Evolutionary conservation across 2,797 vertebrate genomes (phyloP), one percentile per base, ranked within the genome.

Genomic region (Gymnothorax javanicus): DNA sequence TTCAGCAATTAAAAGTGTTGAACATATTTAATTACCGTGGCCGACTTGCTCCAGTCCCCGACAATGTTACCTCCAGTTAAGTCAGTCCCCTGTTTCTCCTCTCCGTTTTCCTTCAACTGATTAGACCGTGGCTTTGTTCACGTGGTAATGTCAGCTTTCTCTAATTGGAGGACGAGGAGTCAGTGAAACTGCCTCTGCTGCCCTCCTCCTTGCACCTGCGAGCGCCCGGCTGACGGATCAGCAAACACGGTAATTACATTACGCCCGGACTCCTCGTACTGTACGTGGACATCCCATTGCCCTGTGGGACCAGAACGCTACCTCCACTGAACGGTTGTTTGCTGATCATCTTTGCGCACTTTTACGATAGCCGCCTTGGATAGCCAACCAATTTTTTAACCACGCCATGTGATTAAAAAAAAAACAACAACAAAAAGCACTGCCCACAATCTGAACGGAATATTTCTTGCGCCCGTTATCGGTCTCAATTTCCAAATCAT

Each of bases 91-190:
- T 91, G 58, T 91, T 90, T 69, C 91, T 86, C 84, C 88, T 91
- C 91, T 85, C 85, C 67, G 90, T 90, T 88, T 73, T 87, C 79
- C 43, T 79, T 87, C 90, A 90, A 87, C 90, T 87, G 90, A 88
- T 90, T 92, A 95, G 91, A 92, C 90, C 52, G 89, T 91, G 90
- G 94, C 92, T 93, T 90, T 92, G 94, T 88, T 94, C 96, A 96
- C 95, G 95, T 96, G 95, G 92, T 91, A 90, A 67, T 87, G 89
- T 89, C 87, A 90, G 15, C 86, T 88, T 89, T 87, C 89, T 91
- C 93, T 94, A 93, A 96, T 96, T 96, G 96, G 96, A 88, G 90
- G 92, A 93, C 27, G 77, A 67, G 79, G 79, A 88, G 77, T 91
- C 88, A 69, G 84, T 86, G 84, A 88, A 85, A 82, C 85, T 83